phyloP scores from a whole-genome alignment of 2,888 invertebrate genomes.

The Saturnia pavonia region DNA sequence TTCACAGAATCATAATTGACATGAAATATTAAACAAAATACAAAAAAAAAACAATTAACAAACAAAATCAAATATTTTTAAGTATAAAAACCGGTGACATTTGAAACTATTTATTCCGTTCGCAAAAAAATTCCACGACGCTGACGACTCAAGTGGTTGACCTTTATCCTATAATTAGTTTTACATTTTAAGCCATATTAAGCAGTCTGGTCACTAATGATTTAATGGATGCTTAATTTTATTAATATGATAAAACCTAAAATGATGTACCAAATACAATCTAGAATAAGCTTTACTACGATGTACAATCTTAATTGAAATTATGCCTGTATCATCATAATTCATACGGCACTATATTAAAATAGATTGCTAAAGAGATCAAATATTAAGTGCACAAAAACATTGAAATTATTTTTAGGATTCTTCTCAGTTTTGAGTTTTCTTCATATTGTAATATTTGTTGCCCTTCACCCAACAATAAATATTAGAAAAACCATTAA shows the following conservation, averaged over 20 bases:
- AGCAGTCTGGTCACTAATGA: slow-evolving; percentile 36
- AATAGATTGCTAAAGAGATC: too few species aligned
- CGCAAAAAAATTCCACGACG: slow-evolving; percentile 36
- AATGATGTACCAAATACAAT: neutral
- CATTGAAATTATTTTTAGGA: too few species aligned
- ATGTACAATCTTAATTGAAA: too few species aligned
- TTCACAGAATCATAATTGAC: neutral
- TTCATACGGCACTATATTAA: too few species aligned
- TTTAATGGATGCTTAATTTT: slow-evolving; percentile 25
- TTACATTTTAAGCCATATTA: slow-evolving; percentile 35
- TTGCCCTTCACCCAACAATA: too few species aligned
- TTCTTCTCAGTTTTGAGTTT: too few species aligned
- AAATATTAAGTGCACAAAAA: too few species aligned
- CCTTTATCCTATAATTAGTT: slow-evolving; percentile 44
- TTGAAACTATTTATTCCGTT: neutral
- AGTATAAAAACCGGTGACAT: slow-evolving; percentile 13
- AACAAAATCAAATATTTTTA: neutral
- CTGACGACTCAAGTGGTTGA: slow-evolving; percentile 30
- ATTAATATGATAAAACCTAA: neutral
- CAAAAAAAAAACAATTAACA: neutral
- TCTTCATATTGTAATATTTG: too few species aligned
- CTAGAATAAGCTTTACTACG: neutral
- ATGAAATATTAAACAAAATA: neutral
- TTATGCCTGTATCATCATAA: too few species aligned
- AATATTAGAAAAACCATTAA: too few species aligned